Evolutionary conservation across 1,140 invertebrate species (phyloP), one percentile per base, ranked within the genome.

Genomic region (Drosophila auraria): DNA sequence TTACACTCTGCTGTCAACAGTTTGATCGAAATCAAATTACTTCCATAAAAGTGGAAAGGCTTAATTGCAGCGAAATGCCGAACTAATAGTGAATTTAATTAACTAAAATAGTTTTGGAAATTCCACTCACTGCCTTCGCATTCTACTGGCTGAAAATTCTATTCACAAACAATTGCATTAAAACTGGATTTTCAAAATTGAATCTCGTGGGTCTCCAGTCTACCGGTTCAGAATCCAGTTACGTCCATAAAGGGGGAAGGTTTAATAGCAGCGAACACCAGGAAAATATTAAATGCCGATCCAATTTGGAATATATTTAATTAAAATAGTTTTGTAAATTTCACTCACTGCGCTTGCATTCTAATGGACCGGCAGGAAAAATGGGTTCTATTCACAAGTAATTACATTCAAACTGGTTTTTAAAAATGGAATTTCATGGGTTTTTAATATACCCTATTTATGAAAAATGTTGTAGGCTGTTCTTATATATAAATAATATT

Each of bases 1-100:
- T 60, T 74, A 74, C 71, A 74, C 71, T 73, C 69, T 44, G 38
- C 69, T 74, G 71, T 68, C 38, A 30, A 33, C 30, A 44, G 12
- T 61, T 61, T 47, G 23, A 73, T 42, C 38, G 38, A 14, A 60
- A 61, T 74, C 68, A 38, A 74, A 40, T 73, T 53, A 74, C 44
- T 54, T 57, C 20, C 36, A 49, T 42, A 5, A 51, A 44, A 51
- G n/a, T 23, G 8, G 11, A 40, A 11, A 6, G 9, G 20, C 11
- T 25, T 40, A 23, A 57, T 57, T 57, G 54, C 17, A 40, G 14
- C 14, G 5, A n/a, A 56, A 40, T 25, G 20, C 3, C 2, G 9
- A 36, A 36, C 33, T 11, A 5, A 25, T 25, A 11, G 25, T 0
- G 1, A 40, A 0, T 57, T 5, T 9, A 15, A 14, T 5, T 9